phyloP scores from a whole-genome alignment of 2,888 invertebrate genomes.

The Cheilosia urbana region DNA sequence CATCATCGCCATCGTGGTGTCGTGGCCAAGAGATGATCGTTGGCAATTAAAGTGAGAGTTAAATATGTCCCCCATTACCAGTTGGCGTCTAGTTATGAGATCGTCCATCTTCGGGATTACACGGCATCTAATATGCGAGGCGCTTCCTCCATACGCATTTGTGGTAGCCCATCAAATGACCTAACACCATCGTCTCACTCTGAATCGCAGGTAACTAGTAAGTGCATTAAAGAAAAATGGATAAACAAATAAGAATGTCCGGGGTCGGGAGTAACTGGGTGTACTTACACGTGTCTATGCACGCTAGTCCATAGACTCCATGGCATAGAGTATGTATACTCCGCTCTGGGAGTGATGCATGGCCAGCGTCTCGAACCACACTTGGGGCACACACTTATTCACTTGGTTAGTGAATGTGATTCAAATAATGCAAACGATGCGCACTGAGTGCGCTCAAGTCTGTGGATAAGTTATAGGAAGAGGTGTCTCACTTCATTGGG shows the following conservation, averaged over 20 bases:
- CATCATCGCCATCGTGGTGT: background rate
- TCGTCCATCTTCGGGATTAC: constrained; percentile 42
- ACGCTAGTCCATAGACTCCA: constrained; percentile 5
- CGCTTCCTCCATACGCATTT: constrained; percentile 44
- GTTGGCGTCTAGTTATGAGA: constrained; percentile 46
- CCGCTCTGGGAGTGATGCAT: constrained; percentile 26
- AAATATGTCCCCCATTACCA: constrained; percentile 53
- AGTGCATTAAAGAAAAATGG: constrained; percentile 51
- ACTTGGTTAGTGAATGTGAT: constrained; percentile 27
- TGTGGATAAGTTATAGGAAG: background rate
- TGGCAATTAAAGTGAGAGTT: constrained; percentile 62
- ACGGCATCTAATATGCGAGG: constrained; percentile 31
- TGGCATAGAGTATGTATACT: constrained; percentile 5
- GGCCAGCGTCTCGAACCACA: constrained; percentile 15
- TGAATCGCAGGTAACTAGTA: constrained; percentile 19
- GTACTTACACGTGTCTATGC: background rate
- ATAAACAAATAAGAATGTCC: constrained; percentile 44
- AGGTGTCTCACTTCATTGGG: background rate
- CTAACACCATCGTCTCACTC: constrained; percentile 3
- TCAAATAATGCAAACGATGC: constrained; percentile 31
- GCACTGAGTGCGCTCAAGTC: background rate
- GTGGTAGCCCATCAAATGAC: background rate
- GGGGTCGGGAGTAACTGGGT: too few species aligned
- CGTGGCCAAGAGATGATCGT: constrained; percentile 29
- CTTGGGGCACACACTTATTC: constrained; percentile 15